These are phyloP conservation scores for Acleris cristana DNA, from an alignment of 2,888 invertebrate genomes.

Conservation along the genomic window DNA sequence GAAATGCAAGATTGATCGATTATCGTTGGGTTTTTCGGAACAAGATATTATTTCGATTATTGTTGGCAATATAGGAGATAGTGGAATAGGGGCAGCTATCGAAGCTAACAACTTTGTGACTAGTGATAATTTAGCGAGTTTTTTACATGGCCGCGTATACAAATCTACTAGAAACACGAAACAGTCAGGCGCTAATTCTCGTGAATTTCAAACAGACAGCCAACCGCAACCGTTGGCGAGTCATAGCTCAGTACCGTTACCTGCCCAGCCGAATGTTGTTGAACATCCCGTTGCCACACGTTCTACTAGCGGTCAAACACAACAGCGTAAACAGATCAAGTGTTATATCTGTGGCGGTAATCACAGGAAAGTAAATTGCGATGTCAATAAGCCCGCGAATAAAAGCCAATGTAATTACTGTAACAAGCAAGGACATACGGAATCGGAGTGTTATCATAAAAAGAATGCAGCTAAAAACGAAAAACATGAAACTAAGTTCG, in stretches of 20 bases:
- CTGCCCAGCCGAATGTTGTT: background rate
- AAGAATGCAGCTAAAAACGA: conserved; percentile 7
- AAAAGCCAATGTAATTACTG: conserved; percentile 7
- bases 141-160: conserved; percentile 10
- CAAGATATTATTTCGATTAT: conserved; percentile 41
- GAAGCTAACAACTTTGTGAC: conserved; percentile 40
- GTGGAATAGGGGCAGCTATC: conserved; percentile 38
- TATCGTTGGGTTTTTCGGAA: conserved; percentile 38
- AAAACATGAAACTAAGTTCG: conserved; percentile 16
- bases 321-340: conserved; percentile 10
- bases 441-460: conserved; percentile 10
- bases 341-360: conserved; percentile 19
- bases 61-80: conserved; percentile 41
- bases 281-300: background rate
- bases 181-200: background rate
- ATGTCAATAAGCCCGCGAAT: background rate
- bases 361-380: conserved; percentile 6
- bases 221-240: background rate
- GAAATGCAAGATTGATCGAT: conserved; percentile 40
- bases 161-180: background rate
- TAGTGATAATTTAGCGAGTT: conserved; percentile 6
- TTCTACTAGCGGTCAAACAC: background rate
- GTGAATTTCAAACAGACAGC: background rate
- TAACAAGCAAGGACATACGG: conserved; percentile 12
- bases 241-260: background rate